A percentile compares a stretch with the other conserved stretches of the same genome.
Evolutionary conservation across 2,888 invertebrate species (phyloP).

Genomic region (Salpingus planirostris): DNA sequence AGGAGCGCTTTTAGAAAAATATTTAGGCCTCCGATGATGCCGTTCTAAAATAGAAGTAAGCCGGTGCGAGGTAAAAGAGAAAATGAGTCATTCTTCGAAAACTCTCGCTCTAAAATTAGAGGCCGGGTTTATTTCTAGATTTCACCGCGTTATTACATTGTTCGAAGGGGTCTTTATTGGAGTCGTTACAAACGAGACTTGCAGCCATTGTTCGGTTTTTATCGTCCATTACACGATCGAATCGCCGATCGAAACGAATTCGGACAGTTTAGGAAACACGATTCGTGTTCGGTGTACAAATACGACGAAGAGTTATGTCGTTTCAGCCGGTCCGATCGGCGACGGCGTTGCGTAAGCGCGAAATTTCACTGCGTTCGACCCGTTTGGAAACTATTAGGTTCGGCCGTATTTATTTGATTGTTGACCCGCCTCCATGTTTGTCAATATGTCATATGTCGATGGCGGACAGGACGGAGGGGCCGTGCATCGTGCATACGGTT

Average conservation of each 20-base stretch:
- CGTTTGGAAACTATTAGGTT: too few species aligned
- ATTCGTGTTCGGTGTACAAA: slow-evolving; percentile 10
- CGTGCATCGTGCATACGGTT: slow-evolving; percentile 11
- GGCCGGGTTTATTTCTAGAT: slow-evolving; percentile 11
- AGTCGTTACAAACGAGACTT: slow-evolving; percentile 5
- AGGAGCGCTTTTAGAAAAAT: slow-evolving; percentile 3
- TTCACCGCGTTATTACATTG: too few species aligned
- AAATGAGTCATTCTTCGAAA: slow-evolving; percentile 13
- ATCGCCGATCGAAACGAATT: too few species aligned
- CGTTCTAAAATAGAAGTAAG: slow-evolving; percentile 8
- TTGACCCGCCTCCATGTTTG: too few species aligned
- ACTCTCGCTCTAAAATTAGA: slow-evolving; percentile 11
- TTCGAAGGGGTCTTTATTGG: too few species aligned
- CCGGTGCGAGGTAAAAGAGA: slow-evolving; percentile 1
- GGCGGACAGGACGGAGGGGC: background rate
- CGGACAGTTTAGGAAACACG: slow-evolving; percentile 12
- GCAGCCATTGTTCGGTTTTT: slow-evolving; percentile 2
- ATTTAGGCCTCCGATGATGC: slow-evolving; percentile 8
- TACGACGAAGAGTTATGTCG: too few species aligned
- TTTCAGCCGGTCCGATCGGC: too few species aligned
- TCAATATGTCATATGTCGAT: too few species aligned
- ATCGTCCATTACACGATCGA: slow-evolving; percentile 1
- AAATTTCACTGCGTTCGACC: too few species aligned
- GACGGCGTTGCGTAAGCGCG: too few species aligned
- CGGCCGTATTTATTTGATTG: too few species aligned